A percentile compares a stretch with the other conserved stretches of the same genome.
Conservation (phyloP, 2,888 invertebrate species). For the Aphidius colemani region DNA sequence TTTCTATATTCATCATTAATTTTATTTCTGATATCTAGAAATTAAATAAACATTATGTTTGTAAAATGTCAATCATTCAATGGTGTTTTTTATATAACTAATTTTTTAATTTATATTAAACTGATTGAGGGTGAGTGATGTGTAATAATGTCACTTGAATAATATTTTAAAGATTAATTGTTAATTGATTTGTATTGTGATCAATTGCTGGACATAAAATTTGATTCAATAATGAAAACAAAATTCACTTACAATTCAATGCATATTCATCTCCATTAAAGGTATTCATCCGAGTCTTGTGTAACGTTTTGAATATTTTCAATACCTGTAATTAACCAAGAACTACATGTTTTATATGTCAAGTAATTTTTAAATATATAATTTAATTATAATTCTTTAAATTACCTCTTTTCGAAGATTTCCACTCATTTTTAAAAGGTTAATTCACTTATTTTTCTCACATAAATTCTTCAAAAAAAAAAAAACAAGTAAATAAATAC, state of each 20-base stretch:
- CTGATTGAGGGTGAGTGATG: too few relatives aligned
- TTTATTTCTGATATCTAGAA: slow-evolving; percentile 67
- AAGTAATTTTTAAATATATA: slow-evolving; percentile 7
- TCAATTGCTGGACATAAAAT: too few relatives aligned
- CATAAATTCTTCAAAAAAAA: slow-evolving; percentile 11
- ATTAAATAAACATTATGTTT: slow-evolving; percentile 13
- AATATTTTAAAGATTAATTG: neutral
- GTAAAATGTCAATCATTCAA: neutral
- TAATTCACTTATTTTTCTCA: neutral
- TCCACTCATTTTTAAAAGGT: slow-evolving; percentile 32
- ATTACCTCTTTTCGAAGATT: slow-evolving; percentile 37
- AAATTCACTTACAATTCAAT: slow-evolving; percentile 58
- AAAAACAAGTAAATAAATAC: too few relatives aligned
- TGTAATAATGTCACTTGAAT: too few relatives aligned
- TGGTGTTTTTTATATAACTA: slow-evolving; percentile 12
- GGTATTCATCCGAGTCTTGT: slow-evolving; percentile 69
- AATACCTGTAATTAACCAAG: slow-evolving; percentile 64
- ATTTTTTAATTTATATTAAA: neutral
- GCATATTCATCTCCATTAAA: slow-evolving; percentile 72
- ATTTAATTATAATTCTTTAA: slow-evolving; percentile 3
- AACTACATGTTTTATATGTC: slow-evolving; percentile 15
- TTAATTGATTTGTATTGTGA: neutral
- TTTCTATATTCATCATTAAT: slow-evolving; percentile 79
- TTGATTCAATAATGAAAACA: too few relatives aligned
- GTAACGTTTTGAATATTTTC: slow-evolving; percentile 72